Conservation (phyloP, 2,888 invertebrate species). For the Ochropleura plecta region DNA sequence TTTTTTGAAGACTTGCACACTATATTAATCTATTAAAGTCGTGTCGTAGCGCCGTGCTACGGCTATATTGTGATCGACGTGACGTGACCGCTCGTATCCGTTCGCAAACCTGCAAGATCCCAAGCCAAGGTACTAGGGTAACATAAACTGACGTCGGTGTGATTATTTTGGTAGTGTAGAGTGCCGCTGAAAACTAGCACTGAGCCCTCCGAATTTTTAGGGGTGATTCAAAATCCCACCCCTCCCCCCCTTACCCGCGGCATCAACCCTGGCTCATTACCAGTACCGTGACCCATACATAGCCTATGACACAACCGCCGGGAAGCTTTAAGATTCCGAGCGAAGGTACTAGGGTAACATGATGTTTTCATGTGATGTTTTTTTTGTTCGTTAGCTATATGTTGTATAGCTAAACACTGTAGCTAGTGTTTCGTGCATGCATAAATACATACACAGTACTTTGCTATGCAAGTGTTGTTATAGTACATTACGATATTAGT, state of each 20-base stretch:
- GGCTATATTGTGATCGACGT: background rate
- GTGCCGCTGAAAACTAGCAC: background rate
- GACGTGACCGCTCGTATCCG: constrained; percentile 9
- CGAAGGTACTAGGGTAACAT: constrained; percentile 26
- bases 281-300: background rate
- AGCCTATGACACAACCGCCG: constrained; percentile 2
- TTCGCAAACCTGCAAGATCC: constrained; percentile 2
- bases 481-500: too few species aligned
- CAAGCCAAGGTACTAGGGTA: constrained; percentile 27
- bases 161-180: background rate
- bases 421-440: background rate
- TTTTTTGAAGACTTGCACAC: background rate
- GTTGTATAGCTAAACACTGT: too few species aligned
- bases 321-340: constrained; percentile 10
- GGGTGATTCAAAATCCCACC: background rate
- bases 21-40: background rate
- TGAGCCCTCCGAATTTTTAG: background rate
- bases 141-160: constrained; percentile 3
- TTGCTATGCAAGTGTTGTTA: background rate
- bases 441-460: too few species aligned
- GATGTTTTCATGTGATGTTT: too few species aligned
- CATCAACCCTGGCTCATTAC: background rate
- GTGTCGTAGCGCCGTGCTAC: background rate
- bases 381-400: too few species aligned
- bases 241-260: background rate